Base-by-base conservation (phyloP, 2,888 invertebrate species). In the Eilema griseolum region DNA sequence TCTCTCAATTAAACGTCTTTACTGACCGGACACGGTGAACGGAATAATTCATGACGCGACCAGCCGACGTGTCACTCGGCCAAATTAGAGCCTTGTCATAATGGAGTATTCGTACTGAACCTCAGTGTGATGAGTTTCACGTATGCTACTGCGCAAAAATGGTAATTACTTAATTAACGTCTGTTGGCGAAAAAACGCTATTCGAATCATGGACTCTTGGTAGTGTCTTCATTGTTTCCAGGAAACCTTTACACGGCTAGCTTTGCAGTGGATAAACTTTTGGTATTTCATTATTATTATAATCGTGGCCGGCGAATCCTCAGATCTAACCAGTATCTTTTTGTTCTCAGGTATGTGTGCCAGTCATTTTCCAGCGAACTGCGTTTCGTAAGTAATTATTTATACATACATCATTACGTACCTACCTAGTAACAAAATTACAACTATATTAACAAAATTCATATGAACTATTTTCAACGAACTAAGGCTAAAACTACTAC, bases 1-100 rank as follows among this genome's bases (percentile, higher is more conserved):
- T 91, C 92, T 90, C 91, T 93, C 92, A 93, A 94, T 93, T 93
- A 94, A 92, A 89, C 85, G 85, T 89, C 89, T 90, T 90, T 90
- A 86, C 87, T 77, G 83, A 82, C 89, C 91, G 91, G 92, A 91
- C 90, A 89, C 87, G 86, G 84, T 78, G 86, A 82, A 83, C 83
- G 86, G 90, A 93, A 94, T 93, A 89, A 94, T 93, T 93, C 93
- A 93, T 93, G 92, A 91, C 86, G 86, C 84, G 85, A 84, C 84
- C 85, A 80, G 75, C 82, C 84, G 78, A 88, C 90, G 88, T 88
- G 86, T 90, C 90, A 88, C 87, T 86, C 84, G 79, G 76, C 85
- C 82, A 87, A 85, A 87, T 87, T 86, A 85, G 83, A 86, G 81
- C 74, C 85, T 82, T 82, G 86, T 82, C 86, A 83, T 85, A 86